These are phyloP conservation scores for Microctenopoma lineatum DNA, from an alignment of 2,797 vertebrate genomes.

Conservation along the genomic window DNA sequence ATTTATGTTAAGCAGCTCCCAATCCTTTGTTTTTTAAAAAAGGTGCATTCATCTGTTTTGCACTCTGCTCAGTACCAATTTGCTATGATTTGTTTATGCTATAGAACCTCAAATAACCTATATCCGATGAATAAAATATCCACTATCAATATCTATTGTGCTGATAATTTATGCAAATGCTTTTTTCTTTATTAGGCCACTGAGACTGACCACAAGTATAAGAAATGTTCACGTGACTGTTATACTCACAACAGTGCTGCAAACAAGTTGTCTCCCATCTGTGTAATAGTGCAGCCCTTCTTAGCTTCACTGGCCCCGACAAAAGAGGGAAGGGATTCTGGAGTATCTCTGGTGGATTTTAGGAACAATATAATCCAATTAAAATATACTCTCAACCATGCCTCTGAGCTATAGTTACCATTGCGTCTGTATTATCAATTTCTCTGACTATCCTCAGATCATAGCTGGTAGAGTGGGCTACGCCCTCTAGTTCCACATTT, in stretches of 20 bases:
- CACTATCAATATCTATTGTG: no score
- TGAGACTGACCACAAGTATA: neutral
- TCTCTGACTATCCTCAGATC: neutral
- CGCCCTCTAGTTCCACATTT: no score
- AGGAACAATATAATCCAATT: neutral
- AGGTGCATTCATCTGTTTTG: neutral
- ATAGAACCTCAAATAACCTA: neutral
- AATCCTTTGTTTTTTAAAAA: no score
- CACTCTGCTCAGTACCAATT: neutral
- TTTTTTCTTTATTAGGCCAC: neutral
- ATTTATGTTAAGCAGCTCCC: no score
- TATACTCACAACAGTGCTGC: constrained; percentile 92
- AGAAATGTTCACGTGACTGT: neutral
- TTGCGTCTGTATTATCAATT: neutral
- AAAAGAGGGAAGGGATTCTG: constrained; percentile 91
- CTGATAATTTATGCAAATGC: neutral
- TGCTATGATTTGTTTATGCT: constrained; percentile 1
- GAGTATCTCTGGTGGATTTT: constrained; percentile 85
- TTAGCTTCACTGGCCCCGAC: constrained; percentile 92
- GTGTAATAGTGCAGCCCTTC: constrained; percentile 89
- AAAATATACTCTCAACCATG: no score
- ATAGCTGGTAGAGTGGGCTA: no score
- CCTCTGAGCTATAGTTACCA: neutral
- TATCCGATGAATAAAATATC: neutral
- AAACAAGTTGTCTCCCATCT: constrained; percentile 94